Evolutionary conservation across 2,888 invertebrate genomes (phyloP), one percentile per base, ranked within the genome.

Genomic region (Polyommatus icarus): DNA sequence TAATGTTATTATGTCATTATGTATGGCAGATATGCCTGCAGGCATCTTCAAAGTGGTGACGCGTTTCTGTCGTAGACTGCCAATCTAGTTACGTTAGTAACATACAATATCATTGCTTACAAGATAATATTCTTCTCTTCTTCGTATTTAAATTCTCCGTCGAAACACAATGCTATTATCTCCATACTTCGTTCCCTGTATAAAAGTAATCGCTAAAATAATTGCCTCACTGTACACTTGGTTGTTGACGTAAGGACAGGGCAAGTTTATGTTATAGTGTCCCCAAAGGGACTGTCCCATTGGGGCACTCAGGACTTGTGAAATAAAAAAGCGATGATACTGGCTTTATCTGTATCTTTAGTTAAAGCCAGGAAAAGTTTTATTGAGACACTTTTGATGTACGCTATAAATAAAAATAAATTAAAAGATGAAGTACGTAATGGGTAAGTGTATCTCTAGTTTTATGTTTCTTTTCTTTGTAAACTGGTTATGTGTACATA

Each of bases 201-300:
- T 67, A 32, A 67, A 67, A 15, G 67, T 67, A 67, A 67, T 67
- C 67, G 67, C 29, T 29, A 67, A 67, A 67, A 67, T 67, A 32
- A 67, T 67, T 67, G 29, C 67, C 67, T 67, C 15, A 29, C 24
- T 59, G 61, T 20, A 67, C 15, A 67, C 61, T 4, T 59, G 20
- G n/a, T 59, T 59, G 1, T 20, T 59, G n/a, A 20, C 59, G 59
- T 59, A 59, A 59, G 59, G 59, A 59, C 15, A 59, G 59, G 59
- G n/a, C n/a, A 18, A 18, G 5, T 54, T 54, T 54, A 15, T 18
- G 54, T 20, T 20, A 20, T 59, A 20, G 1, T 54, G 20, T 20
- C 59, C 6, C 57, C 18, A 59, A 59, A 7, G 8, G 10, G 8
- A 59, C 6, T 59, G 57, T 6, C 57, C 57, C 6, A 59, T 59